phyloP scores from a whole-genome alignment of 2,113 vertebrate genomes.

The Scartelaos histophorus region DNA sequence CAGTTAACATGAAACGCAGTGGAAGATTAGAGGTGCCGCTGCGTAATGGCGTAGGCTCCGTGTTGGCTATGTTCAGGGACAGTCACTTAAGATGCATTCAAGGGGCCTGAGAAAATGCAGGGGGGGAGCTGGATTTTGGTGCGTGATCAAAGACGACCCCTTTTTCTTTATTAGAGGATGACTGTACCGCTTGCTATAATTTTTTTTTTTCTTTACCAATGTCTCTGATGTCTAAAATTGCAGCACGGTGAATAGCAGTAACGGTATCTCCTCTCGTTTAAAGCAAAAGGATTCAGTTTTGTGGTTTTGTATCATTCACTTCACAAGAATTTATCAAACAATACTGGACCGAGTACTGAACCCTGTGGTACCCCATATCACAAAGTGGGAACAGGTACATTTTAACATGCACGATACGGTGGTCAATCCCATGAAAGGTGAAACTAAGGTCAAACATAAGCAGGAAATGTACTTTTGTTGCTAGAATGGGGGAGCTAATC shows the following conservation, averaged over 20 bases:
- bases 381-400: too few species aligned
- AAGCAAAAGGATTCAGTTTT: background rate
- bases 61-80: conserved; percentile 40
- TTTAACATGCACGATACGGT: background rate
- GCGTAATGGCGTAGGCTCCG: conserved; percentile 17
- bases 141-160: background rate
- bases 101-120: conserved; percentile 1
- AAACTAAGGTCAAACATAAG: background rate
- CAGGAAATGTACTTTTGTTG: background rate
- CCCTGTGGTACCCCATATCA: background rate
- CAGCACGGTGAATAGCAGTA: background rate
- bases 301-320: background rate
- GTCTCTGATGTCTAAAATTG: background rate
- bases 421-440: background rate
- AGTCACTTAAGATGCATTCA: conserved; percentile 15
- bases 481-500: background rate
- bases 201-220: background rate
- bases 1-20: conserved; percentile 44
- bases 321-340: background rate
- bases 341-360: background rate
- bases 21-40: conserved; percentile 62
- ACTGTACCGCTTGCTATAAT: too few species aligned
- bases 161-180: background rate
- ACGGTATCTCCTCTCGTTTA: background rate
- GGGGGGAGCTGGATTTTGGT: background rate